Evolutionary conservation across 2,888 invertebrate genomes (phyloP), one percentile per base, ranked within the genome.

Genomic region (Stictocephala bisonia): DNA sequence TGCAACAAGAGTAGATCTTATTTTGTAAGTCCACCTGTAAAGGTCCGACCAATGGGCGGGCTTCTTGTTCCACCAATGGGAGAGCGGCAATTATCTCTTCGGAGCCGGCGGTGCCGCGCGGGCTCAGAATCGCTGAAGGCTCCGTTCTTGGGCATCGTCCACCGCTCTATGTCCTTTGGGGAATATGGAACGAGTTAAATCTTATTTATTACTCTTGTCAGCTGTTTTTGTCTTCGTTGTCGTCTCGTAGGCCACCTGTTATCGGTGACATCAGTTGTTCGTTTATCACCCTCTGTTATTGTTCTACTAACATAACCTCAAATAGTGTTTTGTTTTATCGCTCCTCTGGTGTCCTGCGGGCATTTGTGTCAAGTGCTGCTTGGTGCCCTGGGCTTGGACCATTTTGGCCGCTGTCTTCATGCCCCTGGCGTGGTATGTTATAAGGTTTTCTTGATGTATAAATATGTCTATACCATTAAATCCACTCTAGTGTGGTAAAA

Each of bases 131-230:
- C 20, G 70, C 70, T 71, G 20, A 40, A 24, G 70, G 70, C 70
- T 44, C 44, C 48, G 70, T 71, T 71, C 24, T 41, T 20, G 53
- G 70, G 58, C 44, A 58, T 58, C 40, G 40, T 56, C 40, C 26
- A 20, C 20, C 60, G 13, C 13, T 11, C 7, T 64, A 64, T 64
- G 64, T 64, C 64, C 64, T 15, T 44, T 44, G 64, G 64, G 70
- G 40, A 71, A 71, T 58, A 71, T 71, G 70, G 70, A 71, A 71
- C 70, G 58, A 48, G 70, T 71, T 44, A 56, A 56, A 35, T 41
- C 58, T 71, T 71, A 71, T 71, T 71, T 71, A 71, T 71, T 71
- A 71, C 58, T 41, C 27, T 18, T 69, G 51, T 69, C 68, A 50
- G 68, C 26, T 56, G 70, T 70, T 70, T 70, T 70, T 70, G 70